A percentile compares a stretch with the other conserved stretches of the same genome.
phyloP scores from a whole-genome alignment of 2,113 vertebrate genomes.

The Campylomormyrus numenius region DNA sequence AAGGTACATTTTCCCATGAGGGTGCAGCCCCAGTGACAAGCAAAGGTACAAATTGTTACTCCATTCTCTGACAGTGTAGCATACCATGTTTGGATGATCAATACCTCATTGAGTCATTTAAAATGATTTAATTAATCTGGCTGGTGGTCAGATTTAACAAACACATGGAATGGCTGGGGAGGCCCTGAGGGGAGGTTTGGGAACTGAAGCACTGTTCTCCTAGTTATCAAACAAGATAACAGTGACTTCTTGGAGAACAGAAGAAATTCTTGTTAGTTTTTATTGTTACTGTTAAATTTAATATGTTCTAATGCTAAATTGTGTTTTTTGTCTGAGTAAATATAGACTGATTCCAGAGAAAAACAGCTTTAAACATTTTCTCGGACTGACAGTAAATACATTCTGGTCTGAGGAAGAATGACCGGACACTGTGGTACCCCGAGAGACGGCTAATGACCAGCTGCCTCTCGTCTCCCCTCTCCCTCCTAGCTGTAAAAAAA shows the following conservation, averaged over 20 bases:
- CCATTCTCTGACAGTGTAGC: background rate
- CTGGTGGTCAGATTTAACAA: background rate
- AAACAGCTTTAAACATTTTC: background rate
- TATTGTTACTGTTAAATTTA: background rate
- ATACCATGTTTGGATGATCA: background rate
- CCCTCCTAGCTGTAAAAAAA: constrained; percentile 37
- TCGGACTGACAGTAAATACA: constrained; percentile 36
- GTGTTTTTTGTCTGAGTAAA: background rate
- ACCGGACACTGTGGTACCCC: constrained; percentile 19
- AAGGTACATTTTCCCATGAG: background rate
- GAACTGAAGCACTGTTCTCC: background rate
- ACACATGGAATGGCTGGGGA: background rate
- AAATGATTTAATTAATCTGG: background rate
- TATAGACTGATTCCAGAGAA: background rate
- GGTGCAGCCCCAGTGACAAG: background rate
- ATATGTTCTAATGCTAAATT: background rate
- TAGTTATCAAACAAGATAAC: background rate
- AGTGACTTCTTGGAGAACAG: background rate
- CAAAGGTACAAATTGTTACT: background rate
- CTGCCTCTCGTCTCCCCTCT: constrained; percentile 18
- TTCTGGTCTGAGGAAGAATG: constrained; percentile 37
- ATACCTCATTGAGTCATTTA: background rate
- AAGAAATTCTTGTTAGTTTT: background rate
- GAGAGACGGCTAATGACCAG: background rate
- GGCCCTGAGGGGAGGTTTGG: background rate